Percentiles rank a stretch among this genome's conserved stretches.
Conservation (phyloP, 2,113 vertebrate genomes). For the Dinomys branickii region DNA sequence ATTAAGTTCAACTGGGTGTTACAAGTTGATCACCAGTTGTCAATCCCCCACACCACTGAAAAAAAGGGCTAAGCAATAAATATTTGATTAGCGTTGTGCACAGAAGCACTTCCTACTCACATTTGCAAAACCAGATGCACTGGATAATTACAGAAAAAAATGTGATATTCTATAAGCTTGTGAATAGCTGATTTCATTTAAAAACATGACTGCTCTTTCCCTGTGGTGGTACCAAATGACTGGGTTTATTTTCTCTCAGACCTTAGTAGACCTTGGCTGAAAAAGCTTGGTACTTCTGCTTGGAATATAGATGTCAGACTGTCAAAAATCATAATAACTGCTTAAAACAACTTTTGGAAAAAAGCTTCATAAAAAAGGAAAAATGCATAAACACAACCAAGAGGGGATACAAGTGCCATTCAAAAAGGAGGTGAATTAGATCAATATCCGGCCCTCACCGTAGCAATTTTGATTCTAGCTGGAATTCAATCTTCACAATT, state of each 20-base stretch:
- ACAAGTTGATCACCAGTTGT: no score
- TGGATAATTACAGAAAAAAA: conserved; percentile 33
- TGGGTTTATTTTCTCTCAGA: conserved; percentile 48
- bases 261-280: conserved; percentile 11
- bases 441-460: no score
- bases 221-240: not conserved
- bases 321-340: conserved; percentile 53
- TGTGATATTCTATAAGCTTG: not conserved
- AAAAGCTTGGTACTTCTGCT: conserved; percentile 50
- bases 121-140: not conserved
- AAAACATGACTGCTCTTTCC: conserved; percentile 11
- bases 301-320: conserved; percentile 55
- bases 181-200: conserved; percentile 36
- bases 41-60: not conserved
- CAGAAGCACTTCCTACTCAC: not conserved
- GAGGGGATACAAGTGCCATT: conserved; percentile 25
- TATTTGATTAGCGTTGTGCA: not conserved
- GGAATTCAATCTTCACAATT: conserved; percentile 24
- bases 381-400: conserved; percentile 39
- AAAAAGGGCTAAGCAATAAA: not conserved
- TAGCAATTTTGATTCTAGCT: conserved; percentile 22
- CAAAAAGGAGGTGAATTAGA: not conserved
- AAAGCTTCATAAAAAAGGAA: conserved; percentile 16
- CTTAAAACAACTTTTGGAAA: conserved; percentile 39
- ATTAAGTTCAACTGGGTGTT: no score